Conservation (phyloP, 2,113 vertebrate genomes). For the Vicugna pacos region DNA sequence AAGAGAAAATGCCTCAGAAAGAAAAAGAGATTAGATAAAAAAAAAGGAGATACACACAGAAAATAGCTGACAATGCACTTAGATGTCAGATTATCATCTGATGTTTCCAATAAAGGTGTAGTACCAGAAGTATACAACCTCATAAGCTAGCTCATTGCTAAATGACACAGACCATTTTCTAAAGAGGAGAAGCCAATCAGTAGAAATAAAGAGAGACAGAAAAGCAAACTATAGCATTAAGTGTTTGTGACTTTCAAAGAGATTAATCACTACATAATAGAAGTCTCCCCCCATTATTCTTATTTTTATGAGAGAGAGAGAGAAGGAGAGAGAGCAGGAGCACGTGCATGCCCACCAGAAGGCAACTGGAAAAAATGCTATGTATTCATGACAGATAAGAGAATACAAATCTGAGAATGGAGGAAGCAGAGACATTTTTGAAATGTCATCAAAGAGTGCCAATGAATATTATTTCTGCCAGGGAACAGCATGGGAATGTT, state of each 20-base stretch:
- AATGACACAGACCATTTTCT: conserved; percentile 14
- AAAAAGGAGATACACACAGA: neutral
- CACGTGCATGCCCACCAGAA: neutral
- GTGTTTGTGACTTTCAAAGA: conserved; percentile 1
- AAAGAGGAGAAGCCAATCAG: neutral
- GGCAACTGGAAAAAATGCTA: conserved; percentile 47
- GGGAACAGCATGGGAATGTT: conserved; percentile 42
- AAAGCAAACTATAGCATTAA: conserved; percentile 13
- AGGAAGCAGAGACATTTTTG: conserved; percentile 44
- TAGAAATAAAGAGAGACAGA: neutral
- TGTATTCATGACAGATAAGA: conserved; percentile 41
- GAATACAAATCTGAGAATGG: conserved; percentile 48
- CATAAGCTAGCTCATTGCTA: neutral
- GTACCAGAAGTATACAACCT: neutral
- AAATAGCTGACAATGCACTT: conserved; percentile 26
- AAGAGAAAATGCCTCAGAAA: neutral
- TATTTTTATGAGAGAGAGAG: neutral
- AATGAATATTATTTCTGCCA: conserved; percentile 59
- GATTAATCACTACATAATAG: neutral
- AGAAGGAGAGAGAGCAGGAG: neutral
- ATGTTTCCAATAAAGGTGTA: conserved; percentile 2
- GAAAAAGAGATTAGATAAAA: neutral
- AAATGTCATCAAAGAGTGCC: conserved; percentile 63
- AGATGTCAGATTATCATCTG: conserved; percentile 15
- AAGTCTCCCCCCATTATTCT: neutral